phyloP scores from a whole-genome alignment of 2,113 vertebrate genomes.

The Phalacrocorax carbo region DNA sequence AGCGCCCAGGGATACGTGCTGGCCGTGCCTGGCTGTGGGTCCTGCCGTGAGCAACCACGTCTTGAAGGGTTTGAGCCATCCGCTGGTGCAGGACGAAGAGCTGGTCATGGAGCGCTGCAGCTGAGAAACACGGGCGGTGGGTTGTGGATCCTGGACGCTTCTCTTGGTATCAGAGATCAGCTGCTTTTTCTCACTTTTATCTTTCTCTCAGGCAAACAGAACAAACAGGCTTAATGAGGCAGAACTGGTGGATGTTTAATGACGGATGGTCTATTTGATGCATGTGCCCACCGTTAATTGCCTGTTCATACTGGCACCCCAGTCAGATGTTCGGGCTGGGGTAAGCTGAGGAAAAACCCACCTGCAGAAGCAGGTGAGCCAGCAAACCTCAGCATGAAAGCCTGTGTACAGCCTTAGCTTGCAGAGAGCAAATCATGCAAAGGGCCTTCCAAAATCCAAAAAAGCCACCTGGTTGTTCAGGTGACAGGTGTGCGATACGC shows the following conservation, averaged over 20 bases:
- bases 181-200: neutral
- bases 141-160: accelerated
- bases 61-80: neutral
- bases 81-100: accelerated
- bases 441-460: neutral
- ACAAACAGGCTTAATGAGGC: neutral
- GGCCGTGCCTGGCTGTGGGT: accelerated
- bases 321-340: neutral
- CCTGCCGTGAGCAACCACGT: accelerated
- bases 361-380: neutral
- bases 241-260: neutral
- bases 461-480: accelerated
- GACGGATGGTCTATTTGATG: too few species aligned
- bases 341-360: neutral
- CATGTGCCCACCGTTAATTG: accelerated
- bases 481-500: accelerated
- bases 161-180: neutral
- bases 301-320: accelerated
- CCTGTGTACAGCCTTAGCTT: neutral
- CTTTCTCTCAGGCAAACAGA: neutral
- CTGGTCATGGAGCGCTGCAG: accelerated
- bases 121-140: neutral
- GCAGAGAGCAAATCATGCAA: too few species aligned
- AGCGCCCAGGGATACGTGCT: accelerated
- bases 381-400: accelerated